Evolutionary conservation across 2,113 vertebrate species (phyloP), one percentile per base, ranked within the genome.

Genomic region (Trichomycterus rosablanca): DNA sequence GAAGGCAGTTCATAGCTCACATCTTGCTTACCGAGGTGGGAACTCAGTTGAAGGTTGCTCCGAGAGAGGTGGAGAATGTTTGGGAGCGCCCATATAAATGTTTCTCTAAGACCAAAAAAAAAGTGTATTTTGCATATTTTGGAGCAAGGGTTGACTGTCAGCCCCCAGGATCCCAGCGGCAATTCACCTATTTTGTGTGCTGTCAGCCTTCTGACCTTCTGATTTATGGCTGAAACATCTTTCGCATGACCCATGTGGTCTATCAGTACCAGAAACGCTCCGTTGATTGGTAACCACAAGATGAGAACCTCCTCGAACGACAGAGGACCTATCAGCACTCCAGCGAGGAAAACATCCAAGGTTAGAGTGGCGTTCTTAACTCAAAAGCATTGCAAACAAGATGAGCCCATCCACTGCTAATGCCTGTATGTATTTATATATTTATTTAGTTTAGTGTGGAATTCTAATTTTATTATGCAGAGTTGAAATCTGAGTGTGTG

Each of bases 1-100:
- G 81, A 83, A 87, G 89, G 81, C 82, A 82, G n/a, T n/a, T n/a
- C n/a, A 81, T 90, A 88, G 86, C 81, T 72, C 66, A 81, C 84
- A 16, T 43, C 74, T 81, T 73, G 68, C 75, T 73, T 3, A 56
- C 67, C 57, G 71, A 60, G 68, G 58, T 74, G 45, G 67, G 77
- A 78, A 72, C 59, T 45, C 66, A 80, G 67, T 60, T 77, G 72
- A 78, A 71, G 76, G 71, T 62, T 74, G 76, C 26, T 39, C 73
- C 54, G 45, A 49, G 44, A 42, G 59, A 5, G 51, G 76, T 71
- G 71, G 79, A 78, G 74, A 74, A 80, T 19, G 10, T 37, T 14
- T 39, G 43, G 75, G 75, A 81, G 76, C 80, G 79, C 85, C 78
- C 76, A 79, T 79, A 83, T 80, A 79, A 83, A 80, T 83, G n/a